These are phyloP conservation scores for Odontomyia ornata DNA, from an alignment of 2,888 invertebrate species.

Conservation along the genomic window DNA sequence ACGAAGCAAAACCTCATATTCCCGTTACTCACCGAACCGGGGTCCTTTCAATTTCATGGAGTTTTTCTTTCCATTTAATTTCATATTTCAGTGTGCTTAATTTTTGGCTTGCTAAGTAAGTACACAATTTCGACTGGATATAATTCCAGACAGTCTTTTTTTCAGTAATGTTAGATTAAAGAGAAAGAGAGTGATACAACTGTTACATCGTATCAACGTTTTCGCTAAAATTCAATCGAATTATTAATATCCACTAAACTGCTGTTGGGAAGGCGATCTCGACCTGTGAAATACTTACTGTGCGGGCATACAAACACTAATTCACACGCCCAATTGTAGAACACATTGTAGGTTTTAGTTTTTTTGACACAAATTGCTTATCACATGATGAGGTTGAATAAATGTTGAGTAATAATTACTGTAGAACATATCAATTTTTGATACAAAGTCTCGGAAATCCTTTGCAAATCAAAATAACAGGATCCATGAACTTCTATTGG, in stretches of 20 bases:
- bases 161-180: slow-evolving; percentile 6
- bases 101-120: too few species aligned
- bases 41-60: too few species aligned
- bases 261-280: slow-evolving; percentile 57
- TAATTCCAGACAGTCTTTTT: too few species aligned
- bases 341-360: slow-evolving; percentile 63
- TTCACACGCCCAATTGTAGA: slow-evolving; percentile 64
- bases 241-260: slow-evolving; percentile 60
- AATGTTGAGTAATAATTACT: slow-evolving; percentile 63
- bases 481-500: slow-evolving; percentile 64
- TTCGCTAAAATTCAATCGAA: slow-evolving; percentile 62
- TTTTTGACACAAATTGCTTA: slow-evolving; percentile 63
- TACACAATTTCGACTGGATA: too few species aligned
- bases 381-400: slow-evolving; percentile 63
- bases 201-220: slow-evolving; percentile 44
- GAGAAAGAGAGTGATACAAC: background rate
- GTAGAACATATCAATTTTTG: slow-evolving; percentile 61
- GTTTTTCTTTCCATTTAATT: too few species aligned
- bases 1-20: too few species aligned
- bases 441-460: slow-evolving; percentile 64
- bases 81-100: too few species aligned
- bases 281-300: slow-evolving; percentile 62
- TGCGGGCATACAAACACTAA: slow-evolving; percentile 61
- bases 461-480: slow-evolving; percentile 64
- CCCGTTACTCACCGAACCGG: too few species aligned